A percentile compares a stretch with the other conserved stretches of the same genome.
Conservation (phyloP, 2,113 vertebrate genomes). For the Cyanoramphus novaezelandiae region DNA sequence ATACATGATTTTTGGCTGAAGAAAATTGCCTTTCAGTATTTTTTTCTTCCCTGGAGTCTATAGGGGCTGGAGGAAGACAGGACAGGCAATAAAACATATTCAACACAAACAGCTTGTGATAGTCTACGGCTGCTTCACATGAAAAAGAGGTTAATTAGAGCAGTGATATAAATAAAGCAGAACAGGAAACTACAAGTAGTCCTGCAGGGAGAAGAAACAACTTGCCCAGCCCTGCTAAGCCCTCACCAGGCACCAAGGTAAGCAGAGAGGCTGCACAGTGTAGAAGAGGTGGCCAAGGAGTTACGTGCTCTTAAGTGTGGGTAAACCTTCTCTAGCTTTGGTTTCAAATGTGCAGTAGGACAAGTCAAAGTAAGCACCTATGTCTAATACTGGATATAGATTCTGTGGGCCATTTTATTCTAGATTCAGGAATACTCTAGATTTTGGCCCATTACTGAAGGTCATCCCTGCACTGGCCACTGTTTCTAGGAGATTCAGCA, state of each 20-base stretch:
- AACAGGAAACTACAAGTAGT: background rate
- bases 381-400: background rate
- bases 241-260: background rate
- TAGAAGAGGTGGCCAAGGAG: background rate
- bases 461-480: background rate
- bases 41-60: background rate
- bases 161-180: background rate
- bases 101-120: background rate
- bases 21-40: background rate
- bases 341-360: background rate
- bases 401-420: background rate
- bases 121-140: background rate
- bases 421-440: background rate
- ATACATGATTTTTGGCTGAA: background rate
- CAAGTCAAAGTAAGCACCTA: background rate
- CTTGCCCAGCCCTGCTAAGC: background rate
- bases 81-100: background rate
- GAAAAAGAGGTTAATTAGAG: constrained; percentile 4
- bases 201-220: background rate
- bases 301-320: background rate
- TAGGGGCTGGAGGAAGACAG: background rate
- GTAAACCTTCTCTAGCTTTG: background rate
- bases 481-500: background rate
- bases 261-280: background rate
- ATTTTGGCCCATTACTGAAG: background rate